These are phyloP conservation scores for Tachina lurida DNA, from an alignment of 2,888 invertebrate species.

Conservation along the genomic window DNA sequence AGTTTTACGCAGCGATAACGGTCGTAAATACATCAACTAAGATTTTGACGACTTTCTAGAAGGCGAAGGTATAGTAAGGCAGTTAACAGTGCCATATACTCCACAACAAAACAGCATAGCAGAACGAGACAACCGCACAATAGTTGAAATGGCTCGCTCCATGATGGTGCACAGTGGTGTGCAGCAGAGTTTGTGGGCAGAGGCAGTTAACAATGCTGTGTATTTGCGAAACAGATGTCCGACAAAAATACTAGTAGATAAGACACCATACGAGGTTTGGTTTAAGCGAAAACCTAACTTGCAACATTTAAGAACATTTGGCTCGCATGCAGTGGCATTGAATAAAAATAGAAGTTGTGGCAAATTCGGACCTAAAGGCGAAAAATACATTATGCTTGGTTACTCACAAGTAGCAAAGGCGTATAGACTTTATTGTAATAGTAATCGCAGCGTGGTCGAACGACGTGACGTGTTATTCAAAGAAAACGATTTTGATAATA, in stretches of 20 bases:
- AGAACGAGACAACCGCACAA: not conserved
- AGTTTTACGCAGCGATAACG: too few relatives aligned
- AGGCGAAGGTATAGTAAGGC: not conserved
- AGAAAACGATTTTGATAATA: too few relatives aligned
- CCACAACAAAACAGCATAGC: constrained; percentile 1
- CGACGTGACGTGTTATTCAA: too few relatives aligned
- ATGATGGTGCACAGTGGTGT: not conserved
- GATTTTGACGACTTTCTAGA: not conserved
- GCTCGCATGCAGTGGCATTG: too few relatives aligned
- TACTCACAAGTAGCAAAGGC: constrained; percentile 20
- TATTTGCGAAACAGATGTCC: not conserved
- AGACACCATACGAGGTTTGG: not conserved
- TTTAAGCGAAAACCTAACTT: not conserved
- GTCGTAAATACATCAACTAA: not conserved
- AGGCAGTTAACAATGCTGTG: not conserved
- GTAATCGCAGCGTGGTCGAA: not conserved
- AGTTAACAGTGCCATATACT: not conserved
- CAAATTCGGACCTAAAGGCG: not conserved
- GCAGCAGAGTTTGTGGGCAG: not conserved
- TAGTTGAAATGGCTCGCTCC: not conserved
- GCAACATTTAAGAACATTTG: too few relatives aligned
- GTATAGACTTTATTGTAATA: not conserved
- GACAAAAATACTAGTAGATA: not conserved
- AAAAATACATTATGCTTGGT: constrained; percentile 19
- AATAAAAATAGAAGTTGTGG: not conserved